Evolutionary conservation across 1,140 invertebrate species (phyloP).

Genomic region (Diabrotica virgifera): DNA sequence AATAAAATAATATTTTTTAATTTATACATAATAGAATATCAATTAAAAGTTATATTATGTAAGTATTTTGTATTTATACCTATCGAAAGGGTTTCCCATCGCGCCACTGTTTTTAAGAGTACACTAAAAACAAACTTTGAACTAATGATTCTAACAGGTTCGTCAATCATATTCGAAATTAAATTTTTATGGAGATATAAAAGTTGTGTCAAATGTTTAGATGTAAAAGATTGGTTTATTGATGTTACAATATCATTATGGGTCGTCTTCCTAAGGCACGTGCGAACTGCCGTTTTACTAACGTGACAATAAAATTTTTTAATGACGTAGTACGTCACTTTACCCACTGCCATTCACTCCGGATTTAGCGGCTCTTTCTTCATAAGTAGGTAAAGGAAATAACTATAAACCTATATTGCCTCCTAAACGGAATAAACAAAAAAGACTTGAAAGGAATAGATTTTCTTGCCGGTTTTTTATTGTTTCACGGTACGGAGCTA

Average conservation of each 20-base stretch:
- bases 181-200: conserved; percentile 48
- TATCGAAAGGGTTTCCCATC: too few relatives aligned
- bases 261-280: conserved; percentile 41
- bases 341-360: conserved; percentile 15
- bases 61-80: too few relatives aligned
- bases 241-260: conserved; percentile 49
- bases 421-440: not conserved
- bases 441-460: too few relatives aligned
- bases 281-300: conserved; percentile 43
- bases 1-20: too few relatives aligned
- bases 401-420: not conserved
- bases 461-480: too few relatives aligned
- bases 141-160: conserved; percentile 22
- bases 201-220: conserved; percentile 47
- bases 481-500: too few relatives aligned
- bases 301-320: conserved; percentile 48
- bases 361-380: not conserved
- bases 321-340: conserved; percentile 43
- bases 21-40: too few relatives aligned
- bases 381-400: not conserved
- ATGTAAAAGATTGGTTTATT: conserved; percentile 47
- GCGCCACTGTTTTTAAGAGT: not conserved
- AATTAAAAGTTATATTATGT: too few relatives aligned
- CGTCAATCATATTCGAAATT: conserved; percentile 36
- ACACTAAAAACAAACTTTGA: conserved; percentile 12